Percentiles rank a stretch among this genome's conserved stretches.
Conservation (phyloP, 2,888 invertebrate species). For the Eumacrocentrus americanus region DNA sequence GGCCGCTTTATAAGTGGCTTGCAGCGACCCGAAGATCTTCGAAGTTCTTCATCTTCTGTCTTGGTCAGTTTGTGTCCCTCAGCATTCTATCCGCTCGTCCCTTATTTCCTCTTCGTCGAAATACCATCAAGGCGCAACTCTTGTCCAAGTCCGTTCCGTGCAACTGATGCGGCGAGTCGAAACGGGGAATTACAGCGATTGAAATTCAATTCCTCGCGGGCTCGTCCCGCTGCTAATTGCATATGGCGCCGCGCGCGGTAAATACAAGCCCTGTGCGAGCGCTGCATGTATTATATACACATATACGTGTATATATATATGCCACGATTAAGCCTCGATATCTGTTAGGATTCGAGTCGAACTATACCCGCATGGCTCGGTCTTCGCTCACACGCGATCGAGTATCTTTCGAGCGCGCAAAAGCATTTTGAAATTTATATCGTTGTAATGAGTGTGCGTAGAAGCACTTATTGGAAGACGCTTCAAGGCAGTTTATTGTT, state of each 20-base stretch:
- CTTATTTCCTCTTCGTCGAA: no score
- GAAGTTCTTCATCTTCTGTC: no score
- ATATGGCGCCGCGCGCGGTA: slow-evolving; percentile 1
- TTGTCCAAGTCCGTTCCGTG: no score
- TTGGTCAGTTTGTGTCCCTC: no score
- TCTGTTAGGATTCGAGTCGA: not conserved
- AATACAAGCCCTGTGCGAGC: not conserved
- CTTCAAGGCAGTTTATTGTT: no score
- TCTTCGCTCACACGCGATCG: slow-evolving; percentile 7
- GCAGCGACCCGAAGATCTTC: not conserved
- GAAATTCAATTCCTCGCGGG: slow-evolving; percentile 55
- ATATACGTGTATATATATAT: slow-evolving; percentile 2
- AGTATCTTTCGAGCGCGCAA: not conserved
- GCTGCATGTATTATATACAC: slow-evolving; percentile 1
- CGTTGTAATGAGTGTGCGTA: not conserved
- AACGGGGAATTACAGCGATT: slow-evolving; percentile 54
- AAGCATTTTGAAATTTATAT: slow-evolving; percentile 3
- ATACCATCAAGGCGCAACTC: no score
- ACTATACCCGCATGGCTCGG: not conserved
- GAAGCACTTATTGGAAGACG: not conserved
- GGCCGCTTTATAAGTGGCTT: slow-evolving; percentile 1
- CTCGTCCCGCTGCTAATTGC: slow-evolving; percentile 9
- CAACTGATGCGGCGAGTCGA: no score
- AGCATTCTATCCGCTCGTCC: no score
- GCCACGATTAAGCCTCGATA: slow-evolving; percentile 6